Conservation (phyloP, 1,140 invertebrate genomes). For the Drosophila funebris region DNA sequence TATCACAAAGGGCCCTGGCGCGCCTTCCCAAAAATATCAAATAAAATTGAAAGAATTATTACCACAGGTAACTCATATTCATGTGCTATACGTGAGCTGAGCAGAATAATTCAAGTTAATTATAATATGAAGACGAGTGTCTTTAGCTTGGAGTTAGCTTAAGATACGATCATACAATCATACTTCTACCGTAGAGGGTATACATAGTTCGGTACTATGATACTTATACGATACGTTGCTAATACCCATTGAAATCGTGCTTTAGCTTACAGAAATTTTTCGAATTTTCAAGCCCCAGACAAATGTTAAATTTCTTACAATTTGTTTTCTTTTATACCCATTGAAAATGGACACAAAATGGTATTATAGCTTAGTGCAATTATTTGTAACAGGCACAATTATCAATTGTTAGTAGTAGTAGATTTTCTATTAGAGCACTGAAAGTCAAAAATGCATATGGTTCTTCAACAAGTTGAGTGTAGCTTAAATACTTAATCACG, state of each 20-base stretch:
- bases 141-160: neutral
- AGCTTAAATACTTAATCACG: neutral
- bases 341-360: neutral
- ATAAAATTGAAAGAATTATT: conserved; percentile 27
- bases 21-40: conserved; percentile 41
- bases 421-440: no score
- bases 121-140: conserved; percentile 8
- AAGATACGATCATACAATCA: neutral
- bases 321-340: conserved; percentile 25
- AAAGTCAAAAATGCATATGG: no score
- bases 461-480: no score
- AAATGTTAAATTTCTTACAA: conserved; percentile 61
- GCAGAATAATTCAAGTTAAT: conserved; percentile 31
- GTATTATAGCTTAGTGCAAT: neutral
- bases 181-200: neutral
- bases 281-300: conserved; percentile 41
- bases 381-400: neutral
- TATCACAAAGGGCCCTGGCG: conserved; percentile 37
- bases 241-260: conserved; percentile 4
- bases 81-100: conserved; percentile 30
- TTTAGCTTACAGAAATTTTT: conserved; percentile 27
- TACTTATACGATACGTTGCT: neutral
- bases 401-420: no score
- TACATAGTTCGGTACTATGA: neutral
- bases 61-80: conserved; percentile 14